Conservation (phyloP, 2,888 invertebrate genomes). For the Rhagonycha lutea region DNA sequence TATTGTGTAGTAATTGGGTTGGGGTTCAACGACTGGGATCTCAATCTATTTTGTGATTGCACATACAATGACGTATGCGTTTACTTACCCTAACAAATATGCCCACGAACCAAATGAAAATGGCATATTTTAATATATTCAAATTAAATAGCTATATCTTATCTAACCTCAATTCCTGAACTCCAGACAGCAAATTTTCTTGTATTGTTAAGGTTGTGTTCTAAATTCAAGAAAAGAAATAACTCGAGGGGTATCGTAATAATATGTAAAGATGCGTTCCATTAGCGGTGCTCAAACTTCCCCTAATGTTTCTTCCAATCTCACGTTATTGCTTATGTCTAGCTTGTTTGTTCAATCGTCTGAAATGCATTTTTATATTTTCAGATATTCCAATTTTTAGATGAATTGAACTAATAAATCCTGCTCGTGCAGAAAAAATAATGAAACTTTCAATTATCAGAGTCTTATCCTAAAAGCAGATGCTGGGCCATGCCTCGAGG, state of each 20-base stretch:
- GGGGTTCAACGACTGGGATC: constrained; percentile 20
- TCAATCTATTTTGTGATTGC: constrained; percentile 21
- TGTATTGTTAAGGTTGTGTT: not conserved
- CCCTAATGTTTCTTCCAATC: not conserved
- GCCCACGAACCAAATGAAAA: constrained; percentile 2
- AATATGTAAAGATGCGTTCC: not conserved
- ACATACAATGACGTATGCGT: constrained; percentile 15
- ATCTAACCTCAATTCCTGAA: not conserved
- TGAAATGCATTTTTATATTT: not conserved
- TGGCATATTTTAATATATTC: constrained; percentile 4
- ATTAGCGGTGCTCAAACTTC: not conserved
- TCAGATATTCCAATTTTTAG: not conserved
- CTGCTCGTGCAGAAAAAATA: not conserved
- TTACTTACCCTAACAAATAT: constrained; percentile 4
- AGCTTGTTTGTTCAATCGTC: not conserved
- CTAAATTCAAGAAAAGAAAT: not conserved
- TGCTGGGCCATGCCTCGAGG: not conserved
- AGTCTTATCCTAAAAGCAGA: not conserved
- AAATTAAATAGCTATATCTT: not conserved
- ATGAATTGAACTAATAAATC: too few species aligned
- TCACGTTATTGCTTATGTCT: not conserved
- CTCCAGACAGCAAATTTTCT: not conserved
- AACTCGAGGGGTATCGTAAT: not conserved
- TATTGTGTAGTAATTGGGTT: constrained; percentile 19
- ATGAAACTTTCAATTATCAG: not conserved